Conservation (phyloP, 2,113 vertebrate genomes). For the Amazona guildingii region DNA sequence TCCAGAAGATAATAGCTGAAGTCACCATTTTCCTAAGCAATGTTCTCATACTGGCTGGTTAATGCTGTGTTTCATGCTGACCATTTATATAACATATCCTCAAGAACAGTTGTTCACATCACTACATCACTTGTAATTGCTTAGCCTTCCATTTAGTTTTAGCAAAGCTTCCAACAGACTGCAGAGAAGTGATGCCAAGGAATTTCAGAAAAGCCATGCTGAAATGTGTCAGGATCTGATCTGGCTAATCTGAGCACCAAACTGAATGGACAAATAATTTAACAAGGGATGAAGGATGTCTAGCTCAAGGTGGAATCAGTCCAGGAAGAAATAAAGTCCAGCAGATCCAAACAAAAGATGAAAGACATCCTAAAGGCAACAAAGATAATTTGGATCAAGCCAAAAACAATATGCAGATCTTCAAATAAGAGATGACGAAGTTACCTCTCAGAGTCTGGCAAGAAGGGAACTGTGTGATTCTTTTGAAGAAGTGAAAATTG, state of each 20-base stretch:
- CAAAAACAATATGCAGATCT: background rate
- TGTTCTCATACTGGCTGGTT: background rate
- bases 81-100: background rate
- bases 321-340: slow-evolving; percentile 22
- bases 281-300: background rate
- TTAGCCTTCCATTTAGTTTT: slow-evolving; percentile 2
- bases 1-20: background rate
- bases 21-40: background rate
- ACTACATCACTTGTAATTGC: background rate
- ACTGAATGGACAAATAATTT: slow-evolving; percentile 14
- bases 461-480: background rate
- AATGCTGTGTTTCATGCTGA: background rate
- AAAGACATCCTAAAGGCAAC: background rate
- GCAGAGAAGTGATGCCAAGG: background rate
- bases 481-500: background rate
- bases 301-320: background rate
- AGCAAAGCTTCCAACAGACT: background rate
- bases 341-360: background rate
- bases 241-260: slow-evolving; percentile 12
- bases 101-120: background rate
- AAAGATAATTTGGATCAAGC: background rate
- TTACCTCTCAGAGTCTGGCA: background rate
- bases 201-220: background rate
- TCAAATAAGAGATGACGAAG: background rate
- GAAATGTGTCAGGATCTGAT: background rate